Evolutionary conservation across 2,113 vertebrate genomes (phyloP).

Genomic region (Hiodon alosoides): DNA sequence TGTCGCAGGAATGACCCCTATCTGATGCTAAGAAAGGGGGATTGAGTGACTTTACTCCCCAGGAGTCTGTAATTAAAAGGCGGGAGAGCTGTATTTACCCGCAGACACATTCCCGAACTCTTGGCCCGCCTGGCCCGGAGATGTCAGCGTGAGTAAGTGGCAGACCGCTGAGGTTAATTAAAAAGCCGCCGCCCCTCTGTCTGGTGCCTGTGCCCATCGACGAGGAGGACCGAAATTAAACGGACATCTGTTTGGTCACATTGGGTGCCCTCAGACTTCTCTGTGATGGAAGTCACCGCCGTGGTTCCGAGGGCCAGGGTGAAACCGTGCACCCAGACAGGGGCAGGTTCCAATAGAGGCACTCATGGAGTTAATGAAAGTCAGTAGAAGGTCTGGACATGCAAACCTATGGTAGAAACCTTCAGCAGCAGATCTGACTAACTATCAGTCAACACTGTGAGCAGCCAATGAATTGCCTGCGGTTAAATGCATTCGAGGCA

Average conservation of each 20-base stretch:
- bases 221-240: constrained; percentile 54
- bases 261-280: constrained; percentile 33
- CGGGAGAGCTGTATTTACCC: constrained; percentile 36
- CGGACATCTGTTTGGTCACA: constrained; percentile 57
- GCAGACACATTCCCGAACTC: constrained; percentile 42
- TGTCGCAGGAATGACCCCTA: constrained; percentile 15
- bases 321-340: too few species aligned
- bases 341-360: too few species aligned
- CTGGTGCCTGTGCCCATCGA: constrained; percentile 26
- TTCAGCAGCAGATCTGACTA: too few species aligned
- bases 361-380: too few species aligned
- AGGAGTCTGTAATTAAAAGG: constrained; percentile 52
- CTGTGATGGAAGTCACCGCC: not conserved
- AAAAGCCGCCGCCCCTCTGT: constrained; percentile 40
- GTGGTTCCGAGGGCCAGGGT: too few species aligned
- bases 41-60: not conserved
- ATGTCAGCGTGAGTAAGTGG: constrained; percentile 44
- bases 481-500: too few species aligned
- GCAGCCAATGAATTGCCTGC: too few species aligned
- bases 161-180: constrained; percentile 55
- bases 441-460: too few species aligned
- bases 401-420: too few species aligned
- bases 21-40: constrained; percentile 23
- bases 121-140: constrained; percentile 30
- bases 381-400: too few species aligned